Conservation (phyloP, 1,140 invertebrate species). For the Drosophila tristis region DNA sequence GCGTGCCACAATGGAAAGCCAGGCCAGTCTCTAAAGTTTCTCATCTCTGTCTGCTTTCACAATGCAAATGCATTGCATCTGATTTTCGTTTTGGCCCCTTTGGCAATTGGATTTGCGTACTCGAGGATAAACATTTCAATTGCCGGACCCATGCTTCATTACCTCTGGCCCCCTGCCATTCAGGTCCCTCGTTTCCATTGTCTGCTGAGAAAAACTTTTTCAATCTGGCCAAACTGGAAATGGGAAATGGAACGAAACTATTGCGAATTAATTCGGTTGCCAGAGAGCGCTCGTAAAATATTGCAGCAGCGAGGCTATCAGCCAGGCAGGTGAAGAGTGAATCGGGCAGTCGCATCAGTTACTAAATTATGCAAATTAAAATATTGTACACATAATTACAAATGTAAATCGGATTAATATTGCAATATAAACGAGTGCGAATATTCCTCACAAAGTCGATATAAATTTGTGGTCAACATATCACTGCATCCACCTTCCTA, state of each 20-base stretch:
- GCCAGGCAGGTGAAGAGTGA: too few species aligned
- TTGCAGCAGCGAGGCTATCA: too few species aligned
- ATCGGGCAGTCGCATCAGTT: constrained; percentile 26
- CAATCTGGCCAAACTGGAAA: constrained; percentile 55
- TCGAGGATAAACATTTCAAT: constrained; percentile 78
- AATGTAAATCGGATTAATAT: constrained; percentile 79
- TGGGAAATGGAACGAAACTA: constrained; percentile 36
- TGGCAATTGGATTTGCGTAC: constrained; percentile 77
- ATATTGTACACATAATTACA: constrained; percentile 80
- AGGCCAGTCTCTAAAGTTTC: constrained; percentile 14
- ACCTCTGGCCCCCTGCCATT: constrained; percentile 31
- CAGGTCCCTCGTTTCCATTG: constrained; percentile 28
- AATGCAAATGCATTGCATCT: constrained; percentile 46
- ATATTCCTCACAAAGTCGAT: constrained; percentile 60
- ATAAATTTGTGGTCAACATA: constrained; percentile 75
- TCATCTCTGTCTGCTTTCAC: constrained; percentile 38
- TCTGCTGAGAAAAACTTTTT: constrained; percentile 61
- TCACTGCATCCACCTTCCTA: constrained; percentile 48
- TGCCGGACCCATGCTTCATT: constrained; percentile 69
- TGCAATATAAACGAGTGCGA: constrained; percentile 50
- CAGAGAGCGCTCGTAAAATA: constrained; percentile 10
- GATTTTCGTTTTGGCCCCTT: constrained; percentile 17
- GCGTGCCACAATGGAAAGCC: too few species aligned
- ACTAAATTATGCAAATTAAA: constrained; percentile 81
- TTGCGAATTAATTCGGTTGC: constrained; percentile 70